Evolutionary conservation across 2,888 invertebrate genomes (phyloP), one percentile per base, ranked within the genome.

Genomic region (Polydesmus complanatus): DNA sequence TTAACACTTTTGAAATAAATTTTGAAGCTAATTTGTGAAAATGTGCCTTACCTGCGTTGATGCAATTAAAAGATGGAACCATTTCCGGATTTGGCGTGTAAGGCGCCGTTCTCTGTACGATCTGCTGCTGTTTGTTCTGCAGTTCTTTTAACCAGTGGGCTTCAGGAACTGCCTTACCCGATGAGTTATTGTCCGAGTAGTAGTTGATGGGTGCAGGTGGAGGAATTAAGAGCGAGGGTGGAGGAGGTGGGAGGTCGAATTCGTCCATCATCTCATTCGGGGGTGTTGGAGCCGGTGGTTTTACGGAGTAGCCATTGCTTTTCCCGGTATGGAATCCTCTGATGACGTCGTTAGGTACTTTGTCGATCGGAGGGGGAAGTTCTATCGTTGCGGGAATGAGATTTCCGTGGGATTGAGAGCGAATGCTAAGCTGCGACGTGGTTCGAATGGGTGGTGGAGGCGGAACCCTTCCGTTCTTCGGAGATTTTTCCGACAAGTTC

Each of bases 391-490:
- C 51, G n/a, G 19, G 25, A 23, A 56, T 56, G n/a, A 58, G 48
- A 48, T 58, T 61, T 22, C 49, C 27, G 5, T 58, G 58, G 5
- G 58, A 61, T 18, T 61, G 57, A 21, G 57, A 63, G 11, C 61
- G 27, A 3, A 54, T 23, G 1, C 62, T 65, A 74, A 91, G 83
- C 69, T 90, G 85, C 68, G 90, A 90, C 74, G 88, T 89, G 69
- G 87, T 90, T 66, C 90, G 80, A 69, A 90, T 78, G 58, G 90
- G 91, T 8, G 90, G 90, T 18, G 68, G 68, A 14, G 88, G 88
- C 2, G 86, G 86, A 21, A 90, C 89, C 76, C 89, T 90, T 21
- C 88, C 85, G 61, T 91, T 90, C 0, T 89, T 89, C 65, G 90
- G 77, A n/a, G n/a, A n/a, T n/a, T n/a, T n/a, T 71, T 91, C 90